Percentiles rank a stretch among this genome's conserved stretches.
These are phyloP conservation scores for Yponomeuta sedellus DNA, from an alignment of 2,888 invertebrate species.

Conservation along the genomic window DNA sequence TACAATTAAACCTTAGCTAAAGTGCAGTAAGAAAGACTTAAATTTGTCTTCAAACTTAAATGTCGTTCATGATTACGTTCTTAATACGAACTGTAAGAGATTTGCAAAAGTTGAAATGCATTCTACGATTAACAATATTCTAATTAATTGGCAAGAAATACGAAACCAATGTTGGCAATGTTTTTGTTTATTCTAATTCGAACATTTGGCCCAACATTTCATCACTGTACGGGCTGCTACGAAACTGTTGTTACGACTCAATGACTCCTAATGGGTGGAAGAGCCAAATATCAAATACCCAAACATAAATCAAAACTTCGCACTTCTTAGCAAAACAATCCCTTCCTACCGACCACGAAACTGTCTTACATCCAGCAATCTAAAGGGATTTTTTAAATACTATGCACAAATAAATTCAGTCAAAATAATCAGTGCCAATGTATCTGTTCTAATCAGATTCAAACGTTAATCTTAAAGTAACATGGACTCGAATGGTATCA, in stretches of 20 bases:
- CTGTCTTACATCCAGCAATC: not conserved
- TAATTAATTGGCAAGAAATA: not conserved
- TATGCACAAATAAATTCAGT: not conserved
- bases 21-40: not conserved
- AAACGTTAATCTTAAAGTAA: not conserved
- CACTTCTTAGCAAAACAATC: no score
- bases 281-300: no score
- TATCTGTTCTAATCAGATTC: not conserved
- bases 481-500: not conserved
- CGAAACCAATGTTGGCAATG: not conserved
- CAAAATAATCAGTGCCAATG: not conserved
- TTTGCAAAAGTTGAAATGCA: not conserved
- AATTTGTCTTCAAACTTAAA: not conserved
- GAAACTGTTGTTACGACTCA: no score
- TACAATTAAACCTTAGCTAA: not conserved
- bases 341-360: not conserved
- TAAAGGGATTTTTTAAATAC: not conserved
- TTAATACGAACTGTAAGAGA: not conserved
- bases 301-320: no score
- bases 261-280: no score
- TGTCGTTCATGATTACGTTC: no score
- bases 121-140: not conserved
- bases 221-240: not conserved
- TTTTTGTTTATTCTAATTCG: not conserved
- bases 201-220: not conserved